Percentiles rank a stretch among this genome's conserved stretches.
Conservation (phyloP, 53 echinoderm and acorn worm genomes). For the Paelopatides confundens region DNA sequence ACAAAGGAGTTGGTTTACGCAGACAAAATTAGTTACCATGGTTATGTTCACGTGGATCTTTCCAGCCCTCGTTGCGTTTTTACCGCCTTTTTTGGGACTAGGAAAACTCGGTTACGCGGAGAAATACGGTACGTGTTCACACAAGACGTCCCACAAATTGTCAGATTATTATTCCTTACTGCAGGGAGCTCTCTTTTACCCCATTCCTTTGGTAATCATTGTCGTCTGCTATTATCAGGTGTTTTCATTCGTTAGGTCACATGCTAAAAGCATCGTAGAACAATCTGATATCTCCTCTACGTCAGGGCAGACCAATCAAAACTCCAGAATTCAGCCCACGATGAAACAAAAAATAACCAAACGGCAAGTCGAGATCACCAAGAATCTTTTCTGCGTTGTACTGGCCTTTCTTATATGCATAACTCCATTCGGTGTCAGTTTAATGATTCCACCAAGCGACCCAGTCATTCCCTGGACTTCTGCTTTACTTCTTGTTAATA, state of each 20-base stretch:
- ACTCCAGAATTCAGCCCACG: neutral
- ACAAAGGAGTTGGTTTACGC: constrained; percentile 62
- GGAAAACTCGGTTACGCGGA: constrained; percentile 82
- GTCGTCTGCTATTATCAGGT: constrained; percentile 81
- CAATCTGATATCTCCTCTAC: constrained; percentile 27
- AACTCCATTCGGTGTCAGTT: constrained; percentile 75
- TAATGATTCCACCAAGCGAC: constrained; percentile 86
- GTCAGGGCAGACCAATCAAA: neutral
- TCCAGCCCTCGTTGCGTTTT: constrained; percentile 67
- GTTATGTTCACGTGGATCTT: constrained; percentile 72
- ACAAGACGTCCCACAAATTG: constrained; percentile 66
- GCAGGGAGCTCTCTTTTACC: constrained; percentile 71
- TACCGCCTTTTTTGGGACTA: constrained; percentile 77
- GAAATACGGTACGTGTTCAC: constrained; percentile 87
- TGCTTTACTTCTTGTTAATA: constrained; percentile 78
- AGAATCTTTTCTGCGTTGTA: constrained; percentile 96
- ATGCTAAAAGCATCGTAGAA: constrained; percentile 72
- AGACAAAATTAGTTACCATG: constrained; percentile 64
- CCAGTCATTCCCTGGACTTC: constrained; percentile 89
- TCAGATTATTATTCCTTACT: constrained; percentile 83
- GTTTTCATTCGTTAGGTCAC: constrained; percentile 68
- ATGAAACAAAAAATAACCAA: constrained; percentile 67
- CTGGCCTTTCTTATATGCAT: constrained; percentile 86
- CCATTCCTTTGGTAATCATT: constrained; percentile 75
- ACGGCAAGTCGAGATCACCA: constrained; percentile 84